These are phyloP conservation scores for Ranitomeya variabilis DNA, from an alignment of 2,113 vertebrate species.

Conservation along the genomic window DNA sequence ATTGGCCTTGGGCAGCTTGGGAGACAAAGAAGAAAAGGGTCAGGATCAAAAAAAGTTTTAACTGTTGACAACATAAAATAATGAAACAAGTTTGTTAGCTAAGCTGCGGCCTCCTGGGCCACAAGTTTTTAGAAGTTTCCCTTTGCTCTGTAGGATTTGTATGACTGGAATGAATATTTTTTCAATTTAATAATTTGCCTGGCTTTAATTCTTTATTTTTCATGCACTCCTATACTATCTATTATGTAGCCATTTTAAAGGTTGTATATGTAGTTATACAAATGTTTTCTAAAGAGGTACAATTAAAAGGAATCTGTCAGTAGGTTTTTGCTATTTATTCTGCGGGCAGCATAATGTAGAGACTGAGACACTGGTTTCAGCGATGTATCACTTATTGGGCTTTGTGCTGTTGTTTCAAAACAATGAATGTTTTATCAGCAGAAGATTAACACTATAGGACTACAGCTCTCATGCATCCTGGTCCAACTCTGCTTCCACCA, in stretches of 20 bases:
- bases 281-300: neutral
- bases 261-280: neutral
- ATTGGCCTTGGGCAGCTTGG: constrained; percentile 58
- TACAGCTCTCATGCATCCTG: too few relatives aligned
- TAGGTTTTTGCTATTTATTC: too few relatives aligned
- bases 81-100: constrained; percentile 69
- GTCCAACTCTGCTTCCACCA: too few relatives aligned
- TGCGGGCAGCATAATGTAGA: too few relatives aligned
- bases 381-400: too few relatives aligned
- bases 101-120: constrained; percentile 62
- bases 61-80: constrained; percentile 64
- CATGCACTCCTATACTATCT: neutral
- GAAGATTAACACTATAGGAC: too few relatives aligned
- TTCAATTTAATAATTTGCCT: neutral
- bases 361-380: too few relatives aligned
- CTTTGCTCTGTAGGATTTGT: constrained; percentile 41
- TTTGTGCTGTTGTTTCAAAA: too few relatives aligned
- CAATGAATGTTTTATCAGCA: too few relatives aligned
- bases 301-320: too few relatives aligned
- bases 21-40: constrained; percentile 61
- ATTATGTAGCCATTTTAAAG: neutral
- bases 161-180: constrained; percentile 47
- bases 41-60: constrained; percentile 60
- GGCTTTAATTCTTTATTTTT: constrained; percentile 6
- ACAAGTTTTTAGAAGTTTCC: constrained; percentile 64